Evolutionary conservation across 2,113 vertebrate species (phyloP).

Genomic region (Muntiacus reevesi): DNA sequence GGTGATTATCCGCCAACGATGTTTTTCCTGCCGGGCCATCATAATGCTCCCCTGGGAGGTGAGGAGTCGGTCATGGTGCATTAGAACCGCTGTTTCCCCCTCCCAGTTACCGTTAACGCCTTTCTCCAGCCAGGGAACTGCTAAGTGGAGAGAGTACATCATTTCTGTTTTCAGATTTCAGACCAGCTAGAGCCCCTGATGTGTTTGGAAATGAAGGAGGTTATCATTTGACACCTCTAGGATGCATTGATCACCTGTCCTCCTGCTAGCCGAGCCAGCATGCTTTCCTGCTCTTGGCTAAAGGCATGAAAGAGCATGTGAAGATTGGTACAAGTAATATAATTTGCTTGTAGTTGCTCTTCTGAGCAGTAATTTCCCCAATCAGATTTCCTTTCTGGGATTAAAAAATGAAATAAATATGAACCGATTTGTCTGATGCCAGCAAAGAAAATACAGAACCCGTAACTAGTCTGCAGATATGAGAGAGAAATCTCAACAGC

Average conservation of each 20-base stretch:
- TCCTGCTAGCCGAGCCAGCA: not conserved
- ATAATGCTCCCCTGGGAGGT: not conserved
- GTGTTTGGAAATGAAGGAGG: too few species aligned
- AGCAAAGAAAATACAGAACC: conserved; percentile 14
- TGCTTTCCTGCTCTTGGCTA: not conserved
- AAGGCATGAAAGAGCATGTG: not conserved
- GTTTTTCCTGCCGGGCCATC: not conserved
- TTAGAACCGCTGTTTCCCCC: not conserved
- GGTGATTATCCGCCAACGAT: not conserved
- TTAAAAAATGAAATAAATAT: conserved; percentile 48
- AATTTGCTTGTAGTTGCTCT: not conserved
- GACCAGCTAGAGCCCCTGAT: fast-evolving
- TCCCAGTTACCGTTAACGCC: fast-evolving
- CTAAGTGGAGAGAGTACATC: not conserved
- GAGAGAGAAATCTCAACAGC: conserved; percentile 33
- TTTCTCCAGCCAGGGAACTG: not conserved
- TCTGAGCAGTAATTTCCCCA: not conserved
- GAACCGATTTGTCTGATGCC: not conserved
- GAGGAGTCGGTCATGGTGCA: not conserved
- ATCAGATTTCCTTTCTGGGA: conserved; percentile 38
- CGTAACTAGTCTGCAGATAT: not conserved
- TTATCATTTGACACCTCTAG: not conserved
- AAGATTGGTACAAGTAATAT: not conserved
- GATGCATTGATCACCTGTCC: fast-evolving
- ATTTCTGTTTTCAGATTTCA: not conserved